Conservation (phyloP, 2,797 vertebrate species). For the Acomys russatus region DNA sequence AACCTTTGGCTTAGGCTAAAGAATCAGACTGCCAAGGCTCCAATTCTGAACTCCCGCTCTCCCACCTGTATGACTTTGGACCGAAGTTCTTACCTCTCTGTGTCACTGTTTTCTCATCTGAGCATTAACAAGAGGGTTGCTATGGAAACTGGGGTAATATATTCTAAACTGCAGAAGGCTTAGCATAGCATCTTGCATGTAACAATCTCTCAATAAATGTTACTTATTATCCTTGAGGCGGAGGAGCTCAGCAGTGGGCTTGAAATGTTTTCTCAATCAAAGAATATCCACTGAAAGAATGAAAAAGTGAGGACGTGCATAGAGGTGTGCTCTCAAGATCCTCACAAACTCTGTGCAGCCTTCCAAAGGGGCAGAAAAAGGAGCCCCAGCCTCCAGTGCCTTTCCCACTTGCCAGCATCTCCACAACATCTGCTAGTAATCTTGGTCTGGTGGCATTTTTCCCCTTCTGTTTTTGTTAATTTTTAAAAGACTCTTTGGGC, state of each 20-base stretch:
- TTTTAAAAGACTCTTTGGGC: conserved; percentile 81
- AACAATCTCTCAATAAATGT: conserved; percentile 38
- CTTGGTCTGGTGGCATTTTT: conserved; percentile 72
- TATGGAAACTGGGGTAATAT: conserved; percentile 35
- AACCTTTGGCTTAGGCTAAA: neutral
- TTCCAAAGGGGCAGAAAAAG: neutral
- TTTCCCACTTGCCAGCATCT: conserved; percentile 21
- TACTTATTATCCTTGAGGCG: neutral
- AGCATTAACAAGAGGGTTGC: conserved; percentile 38
- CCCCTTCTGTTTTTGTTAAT: conserved; percentile 76
- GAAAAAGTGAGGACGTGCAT: neutral
- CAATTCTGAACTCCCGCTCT: conserved; percentile 4
- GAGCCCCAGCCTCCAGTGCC: neutral
- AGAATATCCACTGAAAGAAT: conserved; percentile 40
- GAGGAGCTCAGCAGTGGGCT: neutral
- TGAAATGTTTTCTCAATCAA: neutral
- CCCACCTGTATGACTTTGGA: neutral
- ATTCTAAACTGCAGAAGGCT: conserved; percentile 38
- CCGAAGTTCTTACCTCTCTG: conserved; percentile 9
- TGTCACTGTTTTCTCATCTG: neutral
- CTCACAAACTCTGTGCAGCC: neutral
- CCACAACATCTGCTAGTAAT: conserved; percentile 81
- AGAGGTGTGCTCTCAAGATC: neutral
- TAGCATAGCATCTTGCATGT: neutral
- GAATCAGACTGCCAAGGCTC: neutral